Percentiles rank a stretch among this genome's conserved stretches.
These are phyloP conservation scores for Amphiura filiformis DNA, from an alignment of 35 echinoderm and acorn worm genomes.

Conservation along the genomic window DNA sequence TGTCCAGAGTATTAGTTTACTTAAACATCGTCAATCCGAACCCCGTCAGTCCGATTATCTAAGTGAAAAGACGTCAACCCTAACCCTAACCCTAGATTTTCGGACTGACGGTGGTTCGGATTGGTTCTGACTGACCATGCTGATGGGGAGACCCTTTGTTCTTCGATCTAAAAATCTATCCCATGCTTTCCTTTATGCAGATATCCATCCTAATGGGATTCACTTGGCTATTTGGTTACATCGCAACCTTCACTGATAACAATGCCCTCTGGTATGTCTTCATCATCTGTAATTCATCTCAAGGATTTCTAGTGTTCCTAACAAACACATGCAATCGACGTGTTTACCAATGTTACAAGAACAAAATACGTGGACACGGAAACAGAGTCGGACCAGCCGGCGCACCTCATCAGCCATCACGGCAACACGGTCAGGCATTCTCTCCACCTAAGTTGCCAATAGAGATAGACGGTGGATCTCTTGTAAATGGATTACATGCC, in stretches of 20 bases:
- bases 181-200: no score
- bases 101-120: no score
- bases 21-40: no score
- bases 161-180: no score
- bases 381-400: background rate
- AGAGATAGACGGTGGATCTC: background rate
- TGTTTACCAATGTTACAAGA: background rate
- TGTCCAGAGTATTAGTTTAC: no score
- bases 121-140: no score
- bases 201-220: background rate
- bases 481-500: background rate
- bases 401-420: background rate
- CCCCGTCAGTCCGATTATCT: no score
- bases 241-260: background rate
- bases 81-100: no score
- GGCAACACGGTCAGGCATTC: background rate
- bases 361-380: background rate
- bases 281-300: background rate
- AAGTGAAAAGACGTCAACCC: no score
- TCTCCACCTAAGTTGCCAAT: background rate
- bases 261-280: background rate
- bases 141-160: no score
- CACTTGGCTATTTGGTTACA: background rate
- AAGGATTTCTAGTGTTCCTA: background rate
- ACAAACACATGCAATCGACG: background rate